These are phyloP conservation scores for Enteromius treurensis DNA, from an alignment of 2,797 vertebrate species.

Conservation along the genomic window DNA sequence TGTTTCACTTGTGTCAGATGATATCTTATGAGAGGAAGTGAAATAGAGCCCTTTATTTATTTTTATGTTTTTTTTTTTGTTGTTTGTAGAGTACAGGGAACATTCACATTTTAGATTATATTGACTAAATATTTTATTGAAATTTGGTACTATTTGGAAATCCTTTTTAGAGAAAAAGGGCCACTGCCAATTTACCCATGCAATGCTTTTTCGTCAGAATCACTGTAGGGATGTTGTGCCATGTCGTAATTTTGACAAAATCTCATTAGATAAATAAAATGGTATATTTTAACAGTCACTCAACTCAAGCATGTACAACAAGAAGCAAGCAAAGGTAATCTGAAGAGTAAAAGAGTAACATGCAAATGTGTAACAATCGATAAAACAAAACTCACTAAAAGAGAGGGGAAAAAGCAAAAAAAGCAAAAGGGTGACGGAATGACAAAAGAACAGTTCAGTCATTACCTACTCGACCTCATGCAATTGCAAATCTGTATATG, in stretches of 20 bases:
- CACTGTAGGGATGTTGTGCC: conserved; percentile 60
- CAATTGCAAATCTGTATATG: not conserved
- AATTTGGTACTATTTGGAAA: not conserved
- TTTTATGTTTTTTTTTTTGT: not conserved
- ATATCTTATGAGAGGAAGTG: conserved; percentile 34
- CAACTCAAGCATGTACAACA: conserved; percentile 72
- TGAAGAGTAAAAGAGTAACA: conserved; percentile 59
- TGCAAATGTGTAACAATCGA: conserved; percentile 67
- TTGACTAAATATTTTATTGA: conserved; percentile 4
- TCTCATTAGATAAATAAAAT: conserved; percentile 45
- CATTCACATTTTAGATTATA: conserved; percentile 65
- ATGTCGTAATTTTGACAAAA: conserved; percentile 67
- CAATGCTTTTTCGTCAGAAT: conserved; percentile 18
- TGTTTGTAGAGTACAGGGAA: conserved; percentile 61
- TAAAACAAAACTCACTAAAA: conserved; percentile 56
- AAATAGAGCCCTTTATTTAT: conserved; percentile 74
- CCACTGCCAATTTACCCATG: conserved; percentile 34
- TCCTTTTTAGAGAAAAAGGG: not conserved
- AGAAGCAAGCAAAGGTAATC: conserved; percentile 74
- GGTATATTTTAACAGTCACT: conserved; percentile 64
- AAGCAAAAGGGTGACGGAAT: conserved; percentile 55
- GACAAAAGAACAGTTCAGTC: conserved; percentile 29
- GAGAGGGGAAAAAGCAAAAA: not conserved
- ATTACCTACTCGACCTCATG: not conserved
- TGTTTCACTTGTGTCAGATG: conserved; percentile 30